Evolutionary conservation across 2,888 invertebrate genomes (phyloP), one percentile per base, ranked within the genome.

Genomic region (Ecdyonurus torrentis): DNA sequence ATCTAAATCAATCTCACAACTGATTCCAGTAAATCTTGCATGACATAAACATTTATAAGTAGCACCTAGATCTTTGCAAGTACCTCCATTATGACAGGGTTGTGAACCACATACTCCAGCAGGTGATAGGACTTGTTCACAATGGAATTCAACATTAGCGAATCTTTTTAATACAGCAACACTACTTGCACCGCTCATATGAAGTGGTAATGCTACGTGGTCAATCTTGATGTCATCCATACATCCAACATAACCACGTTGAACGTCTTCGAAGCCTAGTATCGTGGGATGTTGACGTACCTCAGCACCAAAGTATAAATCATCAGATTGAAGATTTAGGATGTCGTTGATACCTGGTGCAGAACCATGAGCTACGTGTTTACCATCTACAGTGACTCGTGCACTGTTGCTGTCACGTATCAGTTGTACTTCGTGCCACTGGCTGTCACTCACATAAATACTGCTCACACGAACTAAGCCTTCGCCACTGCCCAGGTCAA

Each of bases 401-500:
- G 89, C 89, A 71, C 81, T 83, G 69, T 87, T 91, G 24, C 89
- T 86, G 68, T 89, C 85, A 24, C 93, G 81, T 73, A 92, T 91
- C 64, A 96, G 77, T 53, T 85, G 80, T 25, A 85, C 80, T 67
- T 85, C 83, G 73, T 92, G 92, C 92, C 92, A 92, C 68, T 83
- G 81, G 2, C 91, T 91, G 72, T 92, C 91, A 25, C 87, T 85
- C n/a, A 91, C 81, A 70, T 83, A 83, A n/a, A 85, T 78, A 64
- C 85, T 85, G 25, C 85, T 82, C 1, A 90, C 87, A 66, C 87
- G 81, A 25, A 93, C 87, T 62, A 87, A 76, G 52, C 91, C 93
- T 74, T 89, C 89, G 3, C 96, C 97, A 67, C 89, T 88, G 22
- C 97, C 97, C 68, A 95, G 82, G 74, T 97, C 91, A 79, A 94